Base-by-base conservation (phyloP, 2,113 vertebrate genomes). In the Zosterops hypoxanthus region DNA sequence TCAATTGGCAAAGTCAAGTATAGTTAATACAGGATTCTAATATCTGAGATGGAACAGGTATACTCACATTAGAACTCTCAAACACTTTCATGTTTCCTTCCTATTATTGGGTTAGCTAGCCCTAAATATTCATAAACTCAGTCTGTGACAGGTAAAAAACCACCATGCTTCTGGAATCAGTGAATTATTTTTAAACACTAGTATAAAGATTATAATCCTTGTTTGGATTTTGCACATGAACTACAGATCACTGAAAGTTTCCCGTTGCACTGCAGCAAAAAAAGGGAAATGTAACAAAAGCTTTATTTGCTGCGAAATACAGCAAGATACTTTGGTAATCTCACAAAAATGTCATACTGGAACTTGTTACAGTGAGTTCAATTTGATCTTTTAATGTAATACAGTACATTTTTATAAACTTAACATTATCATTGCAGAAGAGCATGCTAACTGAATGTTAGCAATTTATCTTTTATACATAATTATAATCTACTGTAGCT, bases 371-470 rank as follows among this genome's bases (percentile, higher is more conserved):
- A 97, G 73, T 76, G 97, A 97, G 94, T 93, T 97, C 86, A 96
- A 87, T 90, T 96, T 97, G 94, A 96, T 96, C 92, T 96, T 97
- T 97, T 97, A 95, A 97, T 93, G 95, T 97, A 94, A 96, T 96
- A 98, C 95, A 98, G 91, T 93, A 98, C 96, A 97, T 95, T 94
- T 92, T 96, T 96, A 98, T 97, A 97, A 97, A 97, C 78, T 92
- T 94, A 97, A 97, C 96, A 96, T 95, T 88, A 96, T 94, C 94
- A 96, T 94, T 96, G 92, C 86, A 95, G 96, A 96, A 95, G 95
- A 97, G 60, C 89, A 79, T 95, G 97, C 97, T 98, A 97, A 97
- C 96, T 96, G 84, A 93, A 39, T 81, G 92, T 97, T 96, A 98
- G 97, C 97, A 94, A 92, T 94, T 95, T 87, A 92, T 95, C 76